Conservation (phyloP, 2,797 vertebrate genomes). For the Eleutherodactylus coqui region DNA sequence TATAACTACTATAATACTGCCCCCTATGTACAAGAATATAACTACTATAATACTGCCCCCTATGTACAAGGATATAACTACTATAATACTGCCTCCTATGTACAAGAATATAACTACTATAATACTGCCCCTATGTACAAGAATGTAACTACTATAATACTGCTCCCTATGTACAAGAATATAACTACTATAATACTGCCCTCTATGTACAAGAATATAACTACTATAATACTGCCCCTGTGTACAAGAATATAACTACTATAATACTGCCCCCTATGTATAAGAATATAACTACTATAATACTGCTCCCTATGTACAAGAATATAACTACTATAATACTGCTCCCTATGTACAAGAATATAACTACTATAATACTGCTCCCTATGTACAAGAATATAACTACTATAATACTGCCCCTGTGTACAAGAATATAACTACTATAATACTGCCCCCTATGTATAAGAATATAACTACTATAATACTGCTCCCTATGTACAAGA, state of each 20-base stretch:
- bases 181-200: not conserved
- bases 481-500: not conserved
- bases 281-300: constrained; percentile 8
- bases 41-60: not conserved
- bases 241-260: constrained; percentile 7
- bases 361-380: constrained; percentile 12
- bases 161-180: not conserved
- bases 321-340: constrained; percentile 22
- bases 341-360: constrained; percentile 2
- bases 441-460: not conserved
- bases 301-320: not conserved
- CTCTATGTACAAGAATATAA: constrained; percentile 11
- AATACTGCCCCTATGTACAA: constrained; percentile 8
- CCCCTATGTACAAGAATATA: constrained; percentile 1
- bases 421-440: constrained; percentile 14
- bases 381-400: constrained; percentile 13
- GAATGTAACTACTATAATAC: constrained; percentile 17
- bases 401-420: constrained; percentile 1
- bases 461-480: constrained; percentile 17
- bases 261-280: not conserved
- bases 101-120: constrained; percentile 16
- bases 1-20: constrained; percentile 16
- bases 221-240: too few relatives aligned
- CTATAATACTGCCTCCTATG: not conserved
- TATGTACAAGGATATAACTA: constrained; percentile 9